Base-by-base conservation (phyloP, 2,113 vertebrate species). In the Lepidothrix coronata region DNA sequence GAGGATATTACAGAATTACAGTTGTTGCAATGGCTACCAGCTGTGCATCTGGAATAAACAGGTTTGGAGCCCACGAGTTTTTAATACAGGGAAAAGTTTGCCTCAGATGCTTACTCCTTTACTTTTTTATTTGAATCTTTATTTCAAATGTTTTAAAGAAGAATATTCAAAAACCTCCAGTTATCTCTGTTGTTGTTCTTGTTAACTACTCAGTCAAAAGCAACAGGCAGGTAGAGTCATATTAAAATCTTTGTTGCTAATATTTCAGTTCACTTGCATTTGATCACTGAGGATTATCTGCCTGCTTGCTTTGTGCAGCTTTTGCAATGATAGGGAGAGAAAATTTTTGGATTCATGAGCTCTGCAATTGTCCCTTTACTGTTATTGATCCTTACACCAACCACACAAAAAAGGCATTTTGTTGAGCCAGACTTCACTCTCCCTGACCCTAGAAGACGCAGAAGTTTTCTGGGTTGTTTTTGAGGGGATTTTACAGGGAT, bases 21-120 rank as follows among this genome's bases (percentile, higher is more conserved):
- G 95, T 94, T 95, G 88, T 94, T 94, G 73, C 87, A 95, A 61
- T 73, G 89, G 71, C 91, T 78, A 93, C 93, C 96, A 97, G 95
- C 97, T 96, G 96, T 95, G 97, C 86, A 94, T 97, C 78, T 88
- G 71, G 83, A 97, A 97, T 94, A 89, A 98, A 67, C 75, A 93
- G 66, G 77, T 94, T 97, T 94, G 25, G 80, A 92, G 90, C 72
- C 11, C 23, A 92, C 80, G 76, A 46, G 12, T 82, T 96, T 96
- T 92, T 96, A 94, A 93, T 85, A 88, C 37, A 93, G 35, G 35
- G 67, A 51, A 37, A 83, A 78, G 31, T 62, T 94, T 95, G 41
- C 62, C 44, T 95, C 25, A 77, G 27, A 78, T 76, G 35, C 23
- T 94, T 54, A 52, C 28, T 65, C 12, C 13, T 68, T 95, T 74